Evolutionary conservation across 2,797 vertebrate genomes (phyloP).

Genomic region (Rhincodon typus): DNA sequence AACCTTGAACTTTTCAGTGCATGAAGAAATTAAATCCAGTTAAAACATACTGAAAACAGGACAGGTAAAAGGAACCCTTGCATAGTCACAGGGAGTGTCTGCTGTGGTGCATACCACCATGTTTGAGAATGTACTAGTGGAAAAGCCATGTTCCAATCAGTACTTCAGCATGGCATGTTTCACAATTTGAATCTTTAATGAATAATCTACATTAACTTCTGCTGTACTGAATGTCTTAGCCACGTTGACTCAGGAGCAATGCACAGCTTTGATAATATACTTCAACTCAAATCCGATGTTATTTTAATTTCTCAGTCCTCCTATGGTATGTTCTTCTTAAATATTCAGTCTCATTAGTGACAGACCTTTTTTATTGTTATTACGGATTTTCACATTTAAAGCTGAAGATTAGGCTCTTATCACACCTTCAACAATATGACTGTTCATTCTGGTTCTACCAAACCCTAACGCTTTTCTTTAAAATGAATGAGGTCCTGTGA

Average conservation of each 20-base stretch:
- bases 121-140: not conserved
- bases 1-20: not conserved
- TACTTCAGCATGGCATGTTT: not conserved
- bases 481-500: not conserved
- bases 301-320: not conserved
- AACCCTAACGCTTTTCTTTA: not conserved
- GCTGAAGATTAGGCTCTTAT: not conserved
- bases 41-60: not conserved
- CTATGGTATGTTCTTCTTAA: too few species aligned
- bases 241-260: not conserved
- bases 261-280: not conserved
- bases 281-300: not conserved
- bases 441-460: not conserved
- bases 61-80: not conserved
- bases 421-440: not conserved
- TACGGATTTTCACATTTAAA: not conserved
- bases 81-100: not conserved
- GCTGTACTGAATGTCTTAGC: not conserved
- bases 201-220: not conserved
- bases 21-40: not conserved
- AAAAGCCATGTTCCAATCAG: not conserved
- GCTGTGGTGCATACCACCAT: not conserved
- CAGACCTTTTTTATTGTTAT: not conserved
- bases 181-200: not conserved
- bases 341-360: not conserved